These are phyloP conservation scores for Smittia sp. DNA, from an alignment of 2,888 invertebrate species.

Conservation along the genomic window DNA sequence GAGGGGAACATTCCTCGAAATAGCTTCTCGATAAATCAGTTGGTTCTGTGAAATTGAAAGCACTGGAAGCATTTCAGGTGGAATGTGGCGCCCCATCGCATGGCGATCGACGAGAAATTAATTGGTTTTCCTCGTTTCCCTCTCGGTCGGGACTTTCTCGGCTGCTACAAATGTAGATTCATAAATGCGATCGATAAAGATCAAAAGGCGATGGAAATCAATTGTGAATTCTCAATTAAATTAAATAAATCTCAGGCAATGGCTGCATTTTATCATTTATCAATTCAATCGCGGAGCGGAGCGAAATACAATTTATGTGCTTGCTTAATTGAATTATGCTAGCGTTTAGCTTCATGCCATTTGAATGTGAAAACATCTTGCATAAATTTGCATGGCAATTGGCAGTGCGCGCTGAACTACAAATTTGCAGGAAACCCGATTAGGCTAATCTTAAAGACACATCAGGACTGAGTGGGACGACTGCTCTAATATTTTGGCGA, in stretches of 20 bases:
- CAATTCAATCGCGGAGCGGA: neutral
- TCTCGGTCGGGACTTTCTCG: neutral
- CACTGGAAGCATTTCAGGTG: neutral
- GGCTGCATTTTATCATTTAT: slow-evolving; percentile 22
- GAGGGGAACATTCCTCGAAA: neutral
- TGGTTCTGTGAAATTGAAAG: neutral
- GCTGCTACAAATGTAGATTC: neutral
- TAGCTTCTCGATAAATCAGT: neutral
- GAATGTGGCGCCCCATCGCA: neutral
- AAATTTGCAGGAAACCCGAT: too few relatives aligned
- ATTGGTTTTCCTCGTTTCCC: slow-evolving; percentile 7
- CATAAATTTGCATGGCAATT: slow-evolving; percentile 29
- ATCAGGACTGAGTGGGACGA: neutral
- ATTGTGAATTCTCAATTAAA: slow-evolving; percentile 28
- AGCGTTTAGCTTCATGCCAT: slow-evolving; percentile 3
- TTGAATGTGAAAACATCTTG: slow-evolving; percentile 5
- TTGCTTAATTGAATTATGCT: slow-evolving; percentile 36
- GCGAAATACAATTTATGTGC: slow-evolving; percentile 14
- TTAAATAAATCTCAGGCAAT: slow-evolving; percentile 19
- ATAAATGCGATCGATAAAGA: slow-evolving; percentile 16
- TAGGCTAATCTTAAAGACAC: neutral
- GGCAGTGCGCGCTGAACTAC: neutral
- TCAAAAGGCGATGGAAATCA: slow-evolving; percentile 34
- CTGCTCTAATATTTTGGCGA: neutral
- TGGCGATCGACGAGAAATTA: neutral